Percentiles rank a stretch among this genome's conserved stretches.
phyloP scores from a whole-genome alignment of 2,113 vertebrate genomes.

The Scalopus aquaticus region DNA sequence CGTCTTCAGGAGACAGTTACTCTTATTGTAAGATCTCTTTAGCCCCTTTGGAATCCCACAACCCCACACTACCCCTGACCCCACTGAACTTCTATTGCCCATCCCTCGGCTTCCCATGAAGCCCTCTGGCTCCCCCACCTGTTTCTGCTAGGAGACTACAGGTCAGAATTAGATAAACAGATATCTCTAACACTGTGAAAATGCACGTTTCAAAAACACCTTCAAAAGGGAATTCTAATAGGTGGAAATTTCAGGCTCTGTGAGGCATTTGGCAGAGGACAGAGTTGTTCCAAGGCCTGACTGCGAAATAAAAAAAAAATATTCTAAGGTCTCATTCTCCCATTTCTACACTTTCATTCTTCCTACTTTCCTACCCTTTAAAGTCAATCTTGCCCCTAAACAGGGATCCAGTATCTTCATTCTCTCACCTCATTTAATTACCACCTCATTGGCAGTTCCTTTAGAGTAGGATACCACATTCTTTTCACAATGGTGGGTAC shows the following conservation, averaged over 20 bases:
- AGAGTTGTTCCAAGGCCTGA: not conserved
- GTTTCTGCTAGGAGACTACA: not conserved
- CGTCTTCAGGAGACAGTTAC: not conserved
- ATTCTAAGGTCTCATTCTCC: not conserved
- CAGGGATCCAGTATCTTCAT: not conserved
- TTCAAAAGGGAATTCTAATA: slow-evolving; percentile 42
- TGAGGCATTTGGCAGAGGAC: not conserved
- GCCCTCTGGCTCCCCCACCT: slow-evolving; percentile 5
- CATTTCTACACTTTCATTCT: not conserved
- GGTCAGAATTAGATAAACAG: not conserved
- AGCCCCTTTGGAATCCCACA: not conserved
- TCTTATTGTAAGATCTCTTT: not conserved
- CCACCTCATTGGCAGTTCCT: not conserved
- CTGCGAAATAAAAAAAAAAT: not conserved
- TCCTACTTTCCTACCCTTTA: not conserved
- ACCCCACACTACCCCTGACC: not conserved
- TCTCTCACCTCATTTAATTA: not conserved
- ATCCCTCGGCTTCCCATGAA: not conserved
- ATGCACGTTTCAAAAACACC: not conserved
- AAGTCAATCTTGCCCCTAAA: not conserved
- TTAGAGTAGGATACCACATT: not conserved
- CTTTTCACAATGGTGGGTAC: not conserved
- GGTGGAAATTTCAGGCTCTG: not conserved
- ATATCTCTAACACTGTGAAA: slow-evolving; percentile 13
- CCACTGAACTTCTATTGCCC: not conserved